phyloP scores from a whole-genome alignment of 2,113 vertebrate genomes.

The Pseudorasbora parva region DNA sequence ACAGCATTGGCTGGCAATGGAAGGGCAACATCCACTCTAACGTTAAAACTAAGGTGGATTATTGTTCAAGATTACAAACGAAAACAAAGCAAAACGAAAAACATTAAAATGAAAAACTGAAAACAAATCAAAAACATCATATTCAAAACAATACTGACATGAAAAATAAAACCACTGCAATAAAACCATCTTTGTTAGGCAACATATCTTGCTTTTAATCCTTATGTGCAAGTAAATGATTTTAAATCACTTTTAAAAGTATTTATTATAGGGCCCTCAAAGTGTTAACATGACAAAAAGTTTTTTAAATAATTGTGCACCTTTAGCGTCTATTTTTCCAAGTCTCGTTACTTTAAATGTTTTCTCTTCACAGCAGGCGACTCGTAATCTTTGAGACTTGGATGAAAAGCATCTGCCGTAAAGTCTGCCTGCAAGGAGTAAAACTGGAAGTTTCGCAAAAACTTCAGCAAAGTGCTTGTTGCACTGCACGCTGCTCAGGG shows the following conservation, averaged over 20 bases:
- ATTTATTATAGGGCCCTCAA: too few relatives aligned
- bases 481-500: constrained; percentile 19
- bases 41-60: background rate
- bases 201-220: too few relatives aligned
- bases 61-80: background rate
- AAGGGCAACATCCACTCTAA: background rate
- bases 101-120: too few relatives aligned
- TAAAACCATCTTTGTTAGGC: too few relatives aligned
- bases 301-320: background rate
- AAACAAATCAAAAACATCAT: too few relatives aligned
- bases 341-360: background rate
- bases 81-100: too few relatives aligned
- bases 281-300: too few relatives aligned
- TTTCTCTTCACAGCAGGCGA: background rate
- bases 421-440: background rate
- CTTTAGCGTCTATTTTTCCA: background rate
- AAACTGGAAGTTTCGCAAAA: constrained; percentile 22
- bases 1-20: background rate
- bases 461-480: constrained; percentile 42
- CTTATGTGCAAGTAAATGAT: too few relatives aligned
- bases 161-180: too few relatives aligned
- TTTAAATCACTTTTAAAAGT: too few relatives aligned
- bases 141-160: background rate
- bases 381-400: background rate
- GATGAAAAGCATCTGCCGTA: background rate